These are phyloP conservation scores for Tenrec ecaudatus DNA, from an alignment of 2,113 vertebrate species.

Conservation along the genomic window DNA sequence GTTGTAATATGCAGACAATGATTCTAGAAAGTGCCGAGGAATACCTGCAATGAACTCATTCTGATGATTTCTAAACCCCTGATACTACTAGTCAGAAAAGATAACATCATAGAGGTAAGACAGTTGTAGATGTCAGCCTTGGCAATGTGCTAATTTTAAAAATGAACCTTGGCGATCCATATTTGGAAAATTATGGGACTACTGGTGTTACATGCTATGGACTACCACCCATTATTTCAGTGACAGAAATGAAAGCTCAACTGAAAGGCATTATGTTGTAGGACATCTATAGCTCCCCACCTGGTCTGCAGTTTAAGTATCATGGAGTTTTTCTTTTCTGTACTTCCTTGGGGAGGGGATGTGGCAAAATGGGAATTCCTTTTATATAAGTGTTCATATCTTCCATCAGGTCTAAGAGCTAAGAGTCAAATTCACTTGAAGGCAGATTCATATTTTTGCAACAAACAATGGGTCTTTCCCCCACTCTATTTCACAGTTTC, in stretches of 20 bases:
- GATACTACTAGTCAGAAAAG: conserved; percentile 49
- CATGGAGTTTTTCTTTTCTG: neutral
- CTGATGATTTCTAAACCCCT: conserved; percentile 33
- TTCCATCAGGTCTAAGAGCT: neutral
- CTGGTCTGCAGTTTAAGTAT: neutral
- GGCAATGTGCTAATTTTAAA: neutral
- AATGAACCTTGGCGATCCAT: neutral
- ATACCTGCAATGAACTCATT: conserved; percentile 57
- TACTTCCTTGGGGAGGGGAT: neutral
- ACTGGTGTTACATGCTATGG: neutral
- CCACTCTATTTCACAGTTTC: too few relatives aligned
- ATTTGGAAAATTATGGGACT: neutral
- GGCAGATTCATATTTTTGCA: neutral
- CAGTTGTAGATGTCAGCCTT: conserved; percentile 13
- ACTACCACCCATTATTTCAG: neutral
- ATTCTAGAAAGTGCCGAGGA: conserved; percentile 56
- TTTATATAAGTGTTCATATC: neutral
- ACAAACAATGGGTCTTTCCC: too few relatives aligned
- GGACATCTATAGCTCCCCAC: neutral
- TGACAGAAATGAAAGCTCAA: neutral
- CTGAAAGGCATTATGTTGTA: too few relatives aligned
- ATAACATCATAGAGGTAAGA: conserved; percentile 31
- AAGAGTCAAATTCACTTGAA: neutral
- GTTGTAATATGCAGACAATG: conserved; percentile 44
- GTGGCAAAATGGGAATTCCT: too few relatives aligned